Evolutionary conservation across 2,797 vertebrate genomes (phyloP), one percentile per base, ranked within the genome.

Genomic region (Botia kubotai): DNA sequence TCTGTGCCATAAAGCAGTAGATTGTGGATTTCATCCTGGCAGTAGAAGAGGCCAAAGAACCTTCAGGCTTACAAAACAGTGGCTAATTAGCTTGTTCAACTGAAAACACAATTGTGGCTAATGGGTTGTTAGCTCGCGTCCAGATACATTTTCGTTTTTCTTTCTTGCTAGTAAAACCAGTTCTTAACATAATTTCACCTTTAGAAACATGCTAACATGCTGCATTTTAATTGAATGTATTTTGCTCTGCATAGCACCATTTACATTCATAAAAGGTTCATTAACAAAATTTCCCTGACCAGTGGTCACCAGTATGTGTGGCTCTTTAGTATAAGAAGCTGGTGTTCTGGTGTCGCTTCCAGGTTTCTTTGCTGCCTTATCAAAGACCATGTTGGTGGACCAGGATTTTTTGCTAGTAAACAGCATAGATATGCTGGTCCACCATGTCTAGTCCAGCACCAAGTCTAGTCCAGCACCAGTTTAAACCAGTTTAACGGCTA

Each of bases 51-150:
- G 71, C 73, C 82, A 80, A 80, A 65, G 58, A 80, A 75, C 58
- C 77, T 77, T 82, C 63, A 43, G 63, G 39, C 86, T 71, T 55
- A 58, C 78, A 80, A 80, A 85, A 79, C 79, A 79, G 68, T 73
- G 80, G 73, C 62, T 86, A 84, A 87, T 87, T 79, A 84, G 67
- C 75, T 33, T 46, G 71, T 69, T 78, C 58, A 16, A 29, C 75
- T 80, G 69, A 63, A 73, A 83, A 84, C 80, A 79, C 82, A 84
- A 82, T 74, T 72, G 69, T 77, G 71, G 60, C 77, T 87, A 83
- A 86, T 82, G 84, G 72, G 50, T 80, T 75, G 73, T 21, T 60
- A 68, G 69, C 63, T 84, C 8, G 33, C 23, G 26, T 77, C 84
- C 84, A 86, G 81, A 79, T 82, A 75, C 75, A 70, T 66, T 82